Conservation (phyloP, 2,888 invertebrate species). For the Polyommatus icarus region DNA sequence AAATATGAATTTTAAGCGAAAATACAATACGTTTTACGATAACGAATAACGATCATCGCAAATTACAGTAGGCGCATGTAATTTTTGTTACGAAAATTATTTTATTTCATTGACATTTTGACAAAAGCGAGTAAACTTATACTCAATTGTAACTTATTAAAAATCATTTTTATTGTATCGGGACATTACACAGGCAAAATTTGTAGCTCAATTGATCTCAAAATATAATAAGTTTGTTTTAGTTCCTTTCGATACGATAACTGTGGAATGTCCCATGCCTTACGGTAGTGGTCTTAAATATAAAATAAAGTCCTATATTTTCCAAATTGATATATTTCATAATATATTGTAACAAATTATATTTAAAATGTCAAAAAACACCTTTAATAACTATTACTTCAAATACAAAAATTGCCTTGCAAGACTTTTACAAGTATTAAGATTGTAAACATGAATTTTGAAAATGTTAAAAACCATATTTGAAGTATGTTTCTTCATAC, state of each 20-base stretch:
- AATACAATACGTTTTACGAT: neutral
- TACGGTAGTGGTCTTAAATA: slow-evolving; percentile 52
- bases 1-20: neutral
- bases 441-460: neutral
- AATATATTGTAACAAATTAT: neutral
- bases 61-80: neutral
- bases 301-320: slow-evolving; percentile 35
- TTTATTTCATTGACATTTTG: neutral
- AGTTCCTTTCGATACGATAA: slow-evolving; percentile 64
- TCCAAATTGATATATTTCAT: neutral
- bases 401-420: neutral
- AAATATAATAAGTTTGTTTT: slow-evolving; percentile 60
- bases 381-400: neutral
- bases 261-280: slow-evolving; percentile 56
- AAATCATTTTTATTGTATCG: slow-evolving; percentile 37
- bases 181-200: slow-evolving; percentile 51
- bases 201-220: slow-evolving; percentile 67
- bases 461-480: neutral
- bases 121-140: neutral
- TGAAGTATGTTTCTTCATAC: neutral
- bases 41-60: neutral
- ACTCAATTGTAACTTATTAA: neutral
- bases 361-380: neutral
- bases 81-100: neutral
- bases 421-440: neutral